Evolutionary conservation across 2,113 vertebrate species (phyloP).

Genomic region (Arizona elegans): DNA sequence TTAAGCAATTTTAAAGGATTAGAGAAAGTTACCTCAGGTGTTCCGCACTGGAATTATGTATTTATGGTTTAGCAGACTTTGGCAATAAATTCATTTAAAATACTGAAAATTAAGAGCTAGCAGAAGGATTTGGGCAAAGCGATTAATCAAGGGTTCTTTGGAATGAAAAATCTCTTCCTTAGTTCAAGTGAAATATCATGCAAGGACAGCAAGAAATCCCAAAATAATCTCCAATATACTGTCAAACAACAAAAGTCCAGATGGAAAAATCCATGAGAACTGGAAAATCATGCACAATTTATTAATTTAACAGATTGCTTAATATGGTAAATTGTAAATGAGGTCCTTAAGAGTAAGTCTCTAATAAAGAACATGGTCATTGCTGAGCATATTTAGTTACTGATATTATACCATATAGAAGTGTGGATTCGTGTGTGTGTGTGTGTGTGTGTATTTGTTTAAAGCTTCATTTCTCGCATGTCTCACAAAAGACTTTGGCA

Average conservation of each 20-base stretch:
- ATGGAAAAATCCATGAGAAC: slow-evolving; percentile 53
- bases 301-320: slow-evolving; percentile 52
- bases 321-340: slow-evolving; percentile 41
- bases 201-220: slow-evolving; percentile 31
- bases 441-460: not conserved
- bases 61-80: slow-evolving; percentile 52
- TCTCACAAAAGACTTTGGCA: slow-evolving; percentile 18
- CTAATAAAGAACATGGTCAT: slow-evolving; percentile 21
- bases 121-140: slow-evolving; percentile 47
- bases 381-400: slow-evolving; percentile 22
- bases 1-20: slow-evolving; percentile 45
- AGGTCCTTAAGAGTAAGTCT: slow-evolving; percentile 43
- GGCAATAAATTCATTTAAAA: slow-evolving; percentile 58
- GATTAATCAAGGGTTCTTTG: slow-evolving; percentile 52
- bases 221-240: slow-evolving; percentile 46
- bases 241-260: slow-evolving; percentile 50
- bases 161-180: slow-evolving; percentile 51
- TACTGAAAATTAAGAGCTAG: slow-evolving; percentile 41
- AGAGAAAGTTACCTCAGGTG: slow-evolving; percentile 21
- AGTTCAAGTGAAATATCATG: slow-evolving; percentile 37
- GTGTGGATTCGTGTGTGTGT: no score
- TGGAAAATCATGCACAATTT: slow-evolving; percentile 54
- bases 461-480: slow-evolving; percentile 12
- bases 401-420: not conserved
- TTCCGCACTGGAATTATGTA: slow-evolving; percentile 38